Conservation (phyloP, 2,888 invertebrate genomes). For the Elmis aenea region DNA sequence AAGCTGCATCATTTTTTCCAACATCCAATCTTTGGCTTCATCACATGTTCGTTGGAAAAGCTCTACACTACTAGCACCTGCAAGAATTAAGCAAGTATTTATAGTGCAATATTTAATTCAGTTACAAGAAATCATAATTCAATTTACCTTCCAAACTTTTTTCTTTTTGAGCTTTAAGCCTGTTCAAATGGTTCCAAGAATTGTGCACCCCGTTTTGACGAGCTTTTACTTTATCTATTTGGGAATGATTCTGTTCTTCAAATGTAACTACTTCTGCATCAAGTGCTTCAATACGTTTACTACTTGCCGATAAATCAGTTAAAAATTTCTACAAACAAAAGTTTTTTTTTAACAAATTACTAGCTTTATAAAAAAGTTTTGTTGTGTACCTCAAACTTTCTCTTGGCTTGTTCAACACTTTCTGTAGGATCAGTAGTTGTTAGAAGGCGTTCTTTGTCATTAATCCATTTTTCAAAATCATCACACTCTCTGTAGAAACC, state of each 20-base stretch:
- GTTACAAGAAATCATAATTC: neutral
- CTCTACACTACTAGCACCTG: constrained; percentile 68
- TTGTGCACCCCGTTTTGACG: constrained; percentile 80
- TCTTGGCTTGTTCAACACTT: constrained; percentile 86
- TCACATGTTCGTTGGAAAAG: constrained; percentile 93
- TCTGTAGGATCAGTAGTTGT: constrained; percentile 78
- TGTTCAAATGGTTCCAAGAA: constrained; percentile 82
- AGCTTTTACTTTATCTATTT: constrained; percentile 71
- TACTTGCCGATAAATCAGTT: constrained; percentile 91
- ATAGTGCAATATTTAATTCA: too few relatives aligned
- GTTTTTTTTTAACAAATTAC: neutral
- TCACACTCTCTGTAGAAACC: constrained; percentile 96
- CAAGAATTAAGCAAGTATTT: constrained; percentile 2
- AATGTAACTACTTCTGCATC: constrained; percentile 84
- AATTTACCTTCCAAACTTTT: constrained; percentile 81
- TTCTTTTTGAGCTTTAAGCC: constrained; percentile 84
- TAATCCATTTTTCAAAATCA: constrained; percentile 96
- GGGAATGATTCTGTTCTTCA: constrained; percentile 78
- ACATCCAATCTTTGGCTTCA: constrained; percentile 96
- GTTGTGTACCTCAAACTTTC: constrained; percentile 80
- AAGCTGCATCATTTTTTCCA: constrained; percentile 88
- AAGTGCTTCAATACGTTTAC: constrained; percentile 84
- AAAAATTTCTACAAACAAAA: constrained; percentile 69
- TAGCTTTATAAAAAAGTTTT: constrained; percentile 1
- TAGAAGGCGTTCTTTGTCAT: constrained; percentile 87